These are phyloP conservation scores for Gymnoscopelus microlampas DNA, from an alignment of 2,797 vertebrate species.

Conservation along the genomic window DNA sequence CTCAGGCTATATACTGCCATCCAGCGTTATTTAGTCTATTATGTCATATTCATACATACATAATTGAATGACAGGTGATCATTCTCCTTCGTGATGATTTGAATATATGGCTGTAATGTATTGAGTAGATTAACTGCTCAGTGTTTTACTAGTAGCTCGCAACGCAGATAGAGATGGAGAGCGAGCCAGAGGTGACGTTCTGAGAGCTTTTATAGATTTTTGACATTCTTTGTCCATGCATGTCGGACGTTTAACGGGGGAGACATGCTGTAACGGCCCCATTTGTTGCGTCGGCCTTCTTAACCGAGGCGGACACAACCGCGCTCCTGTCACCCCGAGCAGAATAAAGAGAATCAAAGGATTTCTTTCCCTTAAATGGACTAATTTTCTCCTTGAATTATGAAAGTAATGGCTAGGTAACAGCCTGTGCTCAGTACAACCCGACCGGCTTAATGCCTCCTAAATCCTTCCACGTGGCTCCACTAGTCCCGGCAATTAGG, in stretches of 20 bases:
- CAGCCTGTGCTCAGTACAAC: slow-evolving; percentile 95
- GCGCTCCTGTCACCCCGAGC: slow-evolving; percentile 84
- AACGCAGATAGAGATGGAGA: slow-evolving; percentile 29
- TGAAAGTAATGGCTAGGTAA: slow-evolving; percentile 99
- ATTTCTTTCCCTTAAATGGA: slow-evolving; percentile 93
- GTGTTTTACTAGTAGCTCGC: slow-evolving; percentile 37
- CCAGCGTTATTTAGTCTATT: slow-evolving; percentile 24
- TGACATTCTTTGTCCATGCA: slow-evolving; percentile 70
- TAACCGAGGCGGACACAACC: slow-evolving; percentile 83
- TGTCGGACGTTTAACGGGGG: slow-evolving; percentile 71
- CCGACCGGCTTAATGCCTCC: slow-evolving; percentile 93
- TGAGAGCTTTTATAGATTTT: slow-evolving; percentile 58
- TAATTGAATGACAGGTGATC: slow-evolving; percentile 71
- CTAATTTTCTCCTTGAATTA: slow-evolving; percentile 99
- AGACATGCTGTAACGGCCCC: slow-evolving; percentile 81
- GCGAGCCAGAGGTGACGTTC: slow-evolving; percentile 41
- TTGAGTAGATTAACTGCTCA: slow-evolving; percentile 58
- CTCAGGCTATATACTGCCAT: slow-evolving; percentile 10
- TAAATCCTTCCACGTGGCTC: slow-evolving; percentile 99
- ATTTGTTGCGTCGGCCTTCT: slow-evolving; percentile 82
- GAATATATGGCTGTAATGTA: slow-evolving; percentile 51
- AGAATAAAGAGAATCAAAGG: slow-evolving; percentile 93
- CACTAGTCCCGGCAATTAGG: slow-evolving; percentile 96
- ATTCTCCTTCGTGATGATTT: slow-evolving; percentile 68
- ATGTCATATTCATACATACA: slow-evolving; percentile 39